phyloP scores from a whole-genome alignment of 35 echinoderm and acorn worm genomes.

The Ophiothrix spiculata region DNA sequence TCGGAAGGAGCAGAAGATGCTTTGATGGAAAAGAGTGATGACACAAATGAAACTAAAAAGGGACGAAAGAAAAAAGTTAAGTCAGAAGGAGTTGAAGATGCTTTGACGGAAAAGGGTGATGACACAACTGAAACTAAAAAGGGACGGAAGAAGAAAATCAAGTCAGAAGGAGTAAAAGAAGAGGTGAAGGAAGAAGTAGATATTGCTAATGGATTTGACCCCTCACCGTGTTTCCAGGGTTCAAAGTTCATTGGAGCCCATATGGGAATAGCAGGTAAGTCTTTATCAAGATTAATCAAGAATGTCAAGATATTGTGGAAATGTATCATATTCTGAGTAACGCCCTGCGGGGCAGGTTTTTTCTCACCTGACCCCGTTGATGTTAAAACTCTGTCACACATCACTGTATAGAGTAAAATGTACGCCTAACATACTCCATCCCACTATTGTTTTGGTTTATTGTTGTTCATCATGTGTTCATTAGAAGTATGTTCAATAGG shows the following conservation, averaged over 20 bases:
- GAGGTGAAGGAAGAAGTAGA: conserved; percentile 10
- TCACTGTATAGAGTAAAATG: background rate
- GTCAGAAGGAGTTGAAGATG: background rate
- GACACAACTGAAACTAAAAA: too few relatives aligned
- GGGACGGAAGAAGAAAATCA: conserved; percentile 3
- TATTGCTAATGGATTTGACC: background rate
- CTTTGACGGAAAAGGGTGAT: too few relatives aligned
- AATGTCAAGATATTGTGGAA: background rate
- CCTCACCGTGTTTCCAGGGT: conserved; percentile 26
- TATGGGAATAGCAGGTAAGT: conserved; percentile 73
- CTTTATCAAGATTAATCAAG: background rate
- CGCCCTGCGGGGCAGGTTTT: too few relatives aligned
- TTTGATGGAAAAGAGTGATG: background rate
- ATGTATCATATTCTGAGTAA: too few relatives aligned
- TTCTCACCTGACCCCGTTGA: too few relatives aligned
- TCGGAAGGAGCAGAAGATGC: background rate
- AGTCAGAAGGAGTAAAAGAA: conserved; percentile 2
- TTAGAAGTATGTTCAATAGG: too few relatives aligned
- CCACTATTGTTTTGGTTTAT: background rate
- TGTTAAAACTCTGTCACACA: background rate
- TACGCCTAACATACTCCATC: background rate
- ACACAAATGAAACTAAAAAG: background rate
- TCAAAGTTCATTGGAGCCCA: conserved; percentile 86
- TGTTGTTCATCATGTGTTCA: background rate
- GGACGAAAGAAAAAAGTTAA: background rate